A percentile compares a stretch with the other conserved stretches of the same genome.
These are phyloP conservation scores for Alethe diademata DNA, from an alignment of 2,113 vertebrate genomes.

Conservation along the genomic window DNA sequence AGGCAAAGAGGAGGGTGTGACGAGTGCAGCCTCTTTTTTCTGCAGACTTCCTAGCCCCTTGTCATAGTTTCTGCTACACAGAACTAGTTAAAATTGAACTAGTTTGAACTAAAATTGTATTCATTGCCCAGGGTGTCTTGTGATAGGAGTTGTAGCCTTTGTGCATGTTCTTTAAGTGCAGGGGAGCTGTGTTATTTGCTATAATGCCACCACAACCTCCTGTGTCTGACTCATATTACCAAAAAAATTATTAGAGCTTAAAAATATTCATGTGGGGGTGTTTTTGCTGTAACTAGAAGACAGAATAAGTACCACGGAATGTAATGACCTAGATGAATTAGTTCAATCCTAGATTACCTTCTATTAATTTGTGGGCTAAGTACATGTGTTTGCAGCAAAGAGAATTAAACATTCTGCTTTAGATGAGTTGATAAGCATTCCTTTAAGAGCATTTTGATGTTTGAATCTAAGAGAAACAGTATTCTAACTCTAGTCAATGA, in stretches of 20 bases:
- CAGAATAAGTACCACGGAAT: neutral
- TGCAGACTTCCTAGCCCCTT: neutral
- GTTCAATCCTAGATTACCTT: neutral
- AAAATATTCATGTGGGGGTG: neutral
- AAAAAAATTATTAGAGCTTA: neutral
- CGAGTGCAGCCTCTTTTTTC: neutral
- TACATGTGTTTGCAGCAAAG: neutral
- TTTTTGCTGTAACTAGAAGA: neutral
- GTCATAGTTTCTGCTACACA: neutral
- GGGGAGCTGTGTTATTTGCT: neutral
- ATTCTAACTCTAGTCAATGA: neutral
- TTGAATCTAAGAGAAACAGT: neutral
- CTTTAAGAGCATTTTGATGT: neutral
- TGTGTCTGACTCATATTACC: neutral
- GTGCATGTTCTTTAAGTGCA: neutral
- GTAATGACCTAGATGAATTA: neutral
- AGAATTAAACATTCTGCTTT: neutral
- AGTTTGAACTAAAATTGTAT: no score
- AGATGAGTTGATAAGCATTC: neutral
- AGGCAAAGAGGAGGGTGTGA: constrained; percentile 21
- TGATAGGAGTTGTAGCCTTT: neutral
- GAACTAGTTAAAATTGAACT: neutral
- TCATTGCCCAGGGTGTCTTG: neutral
- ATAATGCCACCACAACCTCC: neutral
- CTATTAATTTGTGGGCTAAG: neutral